phyloP scores from a whole-genome alignment of 2,888 invertebrate species.

The Biston betularia region DNA sequence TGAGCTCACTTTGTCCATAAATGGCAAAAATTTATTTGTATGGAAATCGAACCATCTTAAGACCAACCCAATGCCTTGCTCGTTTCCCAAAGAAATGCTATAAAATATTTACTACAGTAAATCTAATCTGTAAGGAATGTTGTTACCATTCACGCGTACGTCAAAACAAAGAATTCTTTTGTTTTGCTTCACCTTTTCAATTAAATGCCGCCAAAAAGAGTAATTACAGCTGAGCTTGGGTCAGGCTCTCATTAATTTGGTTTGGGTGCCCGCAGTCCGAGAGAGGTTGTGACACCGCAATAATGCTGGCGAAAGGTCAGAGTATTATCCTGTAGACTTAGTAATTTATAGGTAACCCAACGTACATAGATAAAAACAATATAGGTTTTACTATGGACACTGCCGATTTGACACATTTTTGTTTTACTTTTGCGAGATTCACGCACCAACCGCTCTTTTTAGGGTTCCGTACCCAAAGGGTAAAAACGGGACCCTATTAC shows the following conservation, averaged over 20 bases:
- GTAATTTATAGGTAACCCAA: background rate
- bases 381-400: too few relatives aligned
- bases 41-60: too few relatives aligned
- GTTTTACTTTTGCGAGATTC: too few relatives aligned
- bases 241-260: slow-evolving; percentile 30
- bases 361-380: too few relatives aligned
- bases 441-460: too few relatives aligned
- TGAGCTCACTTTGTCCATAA: too few relatives aligned
- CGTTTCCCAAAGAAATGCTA: slow-evolving; percentile 8
- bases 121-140: slow-evolving; percentile 26
- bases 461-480: too few relatives aligned
- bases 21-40: too few relatives aligned
- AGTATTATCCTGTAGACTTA: background rate
- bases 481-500: too few relatives aligned
- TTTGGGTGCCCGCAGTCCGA: slow-evolving; percentile 5
- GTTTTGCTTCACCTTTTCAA: slow-evolving; percentile 39
- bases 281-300: slow-evolving; percentile 9
- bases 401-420: too few relatives aligned
- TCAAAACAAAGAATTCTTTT: slow-evolving; percentile 29
- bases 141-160: slow-evolving; percentile 19
- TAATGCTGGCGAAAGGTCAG: slow-evolving; percentile 3
- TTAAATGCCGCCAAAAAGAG: slow-evolving; percentile 28
- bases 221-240: slow-evolving; percentile 29
- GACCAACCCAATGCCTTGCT: background rate
- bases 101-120: slow-evolving; percentile 29